Percentiles rank a stretch among this genome's conserved stretches.
Evolutionary conservation across 2,888 invertebrate genomes (phyloP).

Genomic region (Lymantria dispar): DNA sequence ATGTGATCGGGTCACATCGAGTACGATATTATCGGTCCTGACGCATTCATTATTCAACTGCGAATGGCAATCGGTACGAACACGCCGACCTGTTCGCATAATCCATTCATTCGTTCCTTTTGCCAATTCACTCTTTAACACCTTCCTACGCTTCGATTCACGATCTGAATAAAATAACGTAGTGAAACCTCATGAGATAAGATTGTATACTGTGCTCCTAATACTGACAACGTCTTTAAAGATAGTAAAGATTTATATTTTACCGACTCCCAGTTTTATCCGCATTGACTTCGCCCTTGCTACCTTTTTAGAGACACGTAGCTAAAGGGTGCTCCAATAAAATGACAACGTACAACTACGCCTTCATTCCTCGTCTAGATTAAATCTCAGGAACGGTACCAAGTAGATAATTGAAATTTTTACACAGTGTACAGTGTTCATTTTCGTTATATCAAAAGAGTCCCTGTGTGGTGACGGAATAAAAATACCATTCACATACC

Average conservation of each 20-base stretch:
- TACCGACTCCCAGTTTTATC: background rate
- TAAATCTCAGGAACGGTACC: too few species aligned
- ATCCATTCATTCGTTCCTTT: slow-evolving; percentile 72
- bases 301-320: too few species aligned
- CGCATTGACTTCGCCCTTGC: background rate
- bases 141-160: slow-evolving; percentile 72
- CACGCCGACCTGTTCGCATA: slow-evolving; percentile 59
- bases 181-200: slow-evolving; percentile 55
- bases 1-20: slow-evolving; percentile 33
- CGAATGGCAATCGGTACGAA: slow-evolving; percentile 51
- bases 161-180: slow-evolving; percentile 73
- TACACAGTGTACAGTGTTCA: too few species aligned
- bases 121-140: slow-evolving; percentile 77
- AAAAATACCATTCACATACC: too few species aligned
- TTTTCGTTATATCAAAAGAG: too few species aligned
- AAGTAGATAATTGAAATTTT: too few species aligned
- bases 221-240: slow-evolving; percentile 43
- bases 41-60: slow-evolving; percentile 65
- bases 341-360: too few species aligned
- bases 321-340: too few species aligned
- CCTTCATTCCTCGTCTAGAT: too few species aligned
- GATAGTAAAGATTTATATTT: slow-evolving; percentile 3
- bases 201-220: slow-evolving; percentile 50
- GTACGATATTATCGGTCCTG: slow-evolving; percentile 38
- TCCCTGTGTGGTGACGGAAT: too few species aligned